These are phyloP conservation scores for Bombus terrestris DNA, from an alignment of 1,140 invertebrate species.

Conservation along the genomic window DNA sequence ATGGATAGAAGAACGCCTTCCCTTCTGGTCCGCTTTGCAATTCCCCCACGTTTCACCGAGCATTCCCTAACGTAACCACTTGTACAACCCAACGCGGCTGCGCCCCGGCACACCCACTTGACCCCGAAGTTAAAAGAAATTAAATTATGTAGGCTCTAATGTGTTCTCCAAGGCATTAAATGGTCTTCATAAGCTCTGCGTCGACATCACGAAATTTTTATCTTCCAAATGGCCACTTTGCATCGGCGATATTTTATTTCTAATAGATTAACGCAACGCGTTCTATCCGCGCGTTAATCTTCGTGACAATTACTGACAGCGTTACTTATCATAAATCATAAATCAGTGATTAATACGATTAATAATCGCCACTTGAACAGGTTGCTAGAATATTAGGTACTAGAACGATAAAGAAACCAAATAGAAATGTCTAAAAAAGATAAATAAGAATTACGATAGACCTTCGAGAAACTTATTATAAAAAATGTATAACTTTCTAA, in stretches of 20 bases:
- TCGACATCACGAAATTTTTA: not conserved
- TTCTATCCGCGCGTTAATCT: not conserved
- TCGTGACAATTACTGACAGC: not conserved
- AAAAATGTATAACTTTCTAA: not conserved
- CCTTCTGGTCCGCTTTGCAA: constrained; percentile 42
- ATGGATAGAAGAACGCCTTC: constrained; percentile 66
- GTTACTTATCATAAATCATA: not conserved
- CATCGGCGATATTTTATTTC: not conserved
- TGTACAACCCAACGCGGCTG: constrained; percentile 65
- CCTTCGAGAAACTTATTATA: not conserved
- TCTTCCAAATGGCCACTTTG: not conserved
- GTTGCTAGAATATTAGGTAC: not conserved
- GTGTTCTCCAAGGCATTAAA: constrained; percentile 17
- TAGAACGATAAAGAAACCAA: not conserved
- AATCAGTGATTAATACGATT: not conserved
- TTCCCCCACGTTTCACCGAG: constrained; percentile 36
- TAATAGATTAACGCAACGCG: not conserved
- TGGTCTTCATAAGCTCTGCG: not conserved
- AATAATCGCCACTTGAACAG: not conserved
- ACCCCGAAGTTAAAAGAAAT: constrained; percentile 70
- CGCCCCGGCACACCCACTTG: constrained; percentile 71
- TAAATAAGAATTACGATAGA: not conserved
- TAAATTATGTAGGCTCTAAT: constrained; percentile 72
- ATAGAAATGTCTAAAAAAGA: not conserved
- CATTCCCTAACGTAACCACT: constrained; percentile 27